Evolutionary conservation across 1,140 invertebrate genomes (phyloP).

Genomic region (Heliconius eleuchia): DNA sequence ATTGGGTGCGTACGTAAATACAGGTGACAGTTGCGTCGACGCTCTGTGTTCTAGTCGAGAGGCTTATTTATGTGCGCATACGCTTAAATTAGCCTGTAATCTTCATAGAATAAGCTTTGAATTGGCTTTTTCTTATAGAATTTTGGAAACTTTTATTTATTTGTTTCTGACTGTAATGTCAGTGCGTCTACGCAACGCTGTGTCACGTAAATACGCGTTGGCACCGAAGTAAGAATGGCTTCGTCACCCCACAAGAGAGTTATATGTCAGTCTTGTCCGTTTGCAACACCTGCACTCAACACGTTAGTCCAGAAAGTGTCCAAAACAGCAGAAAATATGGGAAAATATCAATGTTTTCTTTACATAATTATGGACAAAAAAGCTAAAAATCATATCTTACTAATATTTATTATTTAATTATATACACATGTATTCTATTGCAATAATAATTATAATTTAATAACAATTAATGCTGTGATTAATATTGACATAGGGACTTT

Average conservation of each 20-base stretch:
- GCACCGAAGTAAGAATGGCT: constrained; percentile 67
- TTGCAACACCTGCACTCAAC: constrained; percentile 52
- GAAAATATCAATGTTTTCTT: background rate
- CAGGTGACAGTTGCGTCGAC: constrained; percentile 76
- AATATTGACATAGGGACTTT: too few relatives aligned
- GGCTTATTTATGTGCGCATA: constrained; percentile 13
- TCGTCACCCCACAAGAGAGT: constrained; percentile 58
- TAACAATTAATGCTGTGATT: too few relatives aligned
- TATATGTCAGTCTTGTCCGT: constrained; percentile 60
- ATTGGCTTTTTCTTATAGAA: background rate
- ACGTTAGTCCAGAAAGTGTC: background rate
- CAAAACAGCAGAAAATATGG: background rate
- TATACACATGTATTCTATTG: background rate
- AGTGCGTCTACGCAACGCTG: constrained; percentile 75
- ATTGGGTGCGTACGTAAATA: constrained; percentile 76
- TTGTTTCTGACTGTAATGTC: constrained; percentile 43
- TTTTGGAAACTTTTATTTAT: constrained; percentile 32
- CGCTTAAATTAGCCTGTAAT: constrained; percentile 10
- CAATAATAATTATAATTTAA: too few relatives aligned
- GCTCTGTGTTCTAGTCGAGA: constrained; percentile 54
- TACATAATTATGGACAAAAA: background rate
- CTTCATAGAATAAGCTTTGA: constrained; percentile 33
- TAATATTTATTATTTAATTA: background rate
- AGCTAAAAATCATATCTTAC: too few relatives aligned
- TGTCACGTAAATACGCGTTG: constrained; percentile 52